Evolutionary conservation across 2,888 invertebrate genomes (phyloP), one percentile per base, ranked within the genome.

Genomic region (Tridacna crocea): DNA sequence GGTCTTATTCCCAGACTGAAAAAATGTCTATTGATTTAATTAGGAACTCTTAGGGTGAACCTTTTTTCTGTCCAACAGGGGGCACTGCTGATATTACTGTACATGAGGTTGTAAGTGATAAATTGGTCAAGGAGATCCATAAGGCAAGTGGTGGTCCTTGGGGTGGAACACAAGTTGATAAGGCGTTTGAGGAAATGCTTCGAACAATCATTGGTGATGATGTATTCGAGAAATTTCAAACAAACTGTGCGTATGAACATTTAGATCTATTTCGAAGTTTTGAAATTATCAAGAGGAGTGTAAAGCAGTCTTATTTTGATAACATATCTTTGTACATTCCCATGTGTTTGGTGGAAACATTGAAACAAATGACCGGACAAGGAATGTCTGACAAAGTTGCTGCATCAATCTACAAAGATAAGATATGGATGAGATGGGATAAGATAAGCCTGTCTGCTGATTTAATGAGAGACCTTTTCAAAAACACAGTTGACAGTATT

Each of bases 121-220:
- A n/a, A 17, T 13, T 22, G 12, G 24, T 70, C 17, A 70, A 51
- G 24, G 70, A 70, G 51, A 24, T 70, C 15, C 51, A 51, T n/a
- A 70, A 70, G 19, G 70, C 70, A 13, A 70, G 51, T 26, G 70
- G 70, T 51, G 70, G 70, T 19, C 48, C 51, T 10, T 70, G 70
- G 70, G 70, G 70, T 26, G 70, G 70, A 47, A 51, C 70, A 0
- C 48, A 51, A 51, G 70, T 70, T 0, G 51, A 70, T 19, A 6
- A 13, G 13, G n/a, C 70, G 0, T 70, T 70, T 19, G 13, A 47
- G 24, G 22, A 26, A 8, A 70, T 70, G 48, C 10, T 70, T 1
- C 4, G n/a, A 6, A 15, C 48, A 11, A 19, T 70, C 22, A 46
- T 70, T 70, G 70, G 70, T 0, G 51, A 70, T 13, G 26, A 17